phyloP scores from a whole-genome alignment of 2,113 vertebrate genomes.

The Seriola aureovittata region DNA sequence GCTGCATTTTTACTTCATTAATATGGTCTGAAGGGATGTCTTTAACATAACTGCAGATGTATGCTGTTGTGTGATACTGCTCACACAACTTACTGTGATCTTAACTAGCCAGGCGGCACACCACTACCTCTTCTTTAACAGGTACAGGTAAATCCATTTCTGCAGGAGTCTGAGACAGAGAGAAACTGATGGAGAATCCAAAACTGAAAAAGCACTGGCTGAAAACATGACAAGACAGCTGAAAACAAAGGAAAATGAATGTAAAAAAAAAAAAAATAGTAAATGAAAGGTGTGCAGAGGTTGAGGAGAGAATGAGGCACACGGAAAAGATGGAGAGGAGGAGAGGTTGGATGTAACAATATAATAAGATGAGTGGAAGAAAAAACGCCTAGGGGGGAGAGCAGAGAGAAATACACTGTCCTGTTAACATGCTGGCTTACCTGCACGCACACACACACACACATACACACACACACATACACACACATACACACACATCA shows the following conservation, averaged over 20 bases:
- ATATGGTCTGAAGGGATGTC: constrained; percentile 12
- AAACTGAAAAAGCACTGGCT: constrained; percentile 12
- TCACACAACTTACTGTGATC: constrained; percentile 20
- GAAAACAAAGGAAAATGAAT: constrained; percentile 26
- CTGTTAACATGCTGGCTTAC: constrained; percentile 70
- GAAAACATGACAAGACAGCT: constrained; percentile 54
- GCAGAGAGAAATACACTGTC: constrained; percentile 55
- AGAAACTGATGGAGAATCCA: constrained; percentile 19
- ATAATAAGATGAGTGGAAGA: constrained; percentile 64
- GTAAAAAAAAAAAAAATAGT: background rate
- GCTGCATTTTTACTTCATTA: constrained; percentile 39
- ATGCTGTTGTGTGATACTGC: background rate
- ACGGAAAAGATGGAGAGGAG: constrained; percentile 43
- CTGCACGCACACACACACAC: constrained; percentile 12
- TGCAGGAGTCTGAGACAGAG: constrained; percentile 10
- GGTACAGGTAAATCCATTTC: constrained; percentile 11
- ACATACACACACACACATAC: constrained; percentile 8
- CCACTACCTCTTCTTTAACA: constrained; percentile 21
- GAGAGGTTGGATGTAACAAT: constrained; percentile 54
- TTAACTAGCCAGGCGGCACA: background rate
- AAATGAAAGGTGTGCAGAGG: constrained; percentile 5
- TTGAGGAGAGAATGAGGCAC: constrained; percentile 37
- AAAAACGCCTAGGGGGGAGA: constrained; percentile 43
- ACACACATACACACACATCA: background rate
- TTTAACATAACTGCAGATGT: constrained; percentile 9